Evolutionary conservation across 2,113 vertebrate genomes (phyloP), one percentile per base, ranked within the genome.

Genomic region (Leucosticte australis): DNA sequence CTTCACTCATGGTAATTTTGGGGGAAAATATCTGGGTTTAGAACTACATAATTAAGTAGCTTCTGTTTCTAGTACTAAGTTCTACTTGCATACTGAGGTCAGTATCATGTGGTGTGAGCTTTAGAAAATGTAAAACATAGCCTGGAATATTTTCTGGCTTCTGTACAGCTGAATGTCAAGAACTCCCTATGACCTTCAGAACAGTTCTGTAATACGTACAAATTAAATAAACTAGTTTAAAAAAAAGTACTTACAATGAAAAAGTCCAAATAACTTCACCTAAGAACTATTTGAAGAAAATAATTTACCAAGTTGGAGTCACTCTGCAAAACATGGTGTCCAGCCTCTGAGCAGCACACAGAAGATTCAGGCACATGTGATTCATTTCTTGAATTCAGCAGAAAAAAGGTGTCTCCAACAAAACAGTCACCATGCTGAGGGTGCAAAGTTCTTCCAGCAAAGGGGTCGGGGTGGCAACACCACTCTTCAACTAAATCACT

Each of bases 381-480:
- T 62, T 96, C 92, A 62, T 31, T 89, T 67, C 97, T 98, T 84
- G 97, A 97, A 88, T 98, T 97, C 84, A 99, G 62, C 52, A 99
- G 98, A 74, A 99, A 93, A 95, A 98, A 99, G 31, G 98, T 98
- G 95, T 99, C 99, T 27, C 99, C 99, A 75, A 98, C 77, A 87
- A 99, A 98, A 94, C 99, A 99, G 92, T 99, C 99, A 15, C 98
- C 98, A 28, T 95, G 96, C 94, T 94, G 96, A 22, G 99, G 99
- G 59, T 98, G 95, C 91, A 99, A 97, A 93, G 98, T 94, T 93
- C 95, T 98, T 94, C 98, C 98, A 44, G 98, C 98, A 86, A 99
- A 99, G 14, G 99, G 99, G 93, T 99, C 98, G 0, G 99, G 98
- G 91, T 99, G 99, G 94, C 99, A 99, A 89, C 99, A 99, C 99